Conservation (phyloP, 2,797 vertebrate genomes). For the Manis crassicaudata region DNA sequence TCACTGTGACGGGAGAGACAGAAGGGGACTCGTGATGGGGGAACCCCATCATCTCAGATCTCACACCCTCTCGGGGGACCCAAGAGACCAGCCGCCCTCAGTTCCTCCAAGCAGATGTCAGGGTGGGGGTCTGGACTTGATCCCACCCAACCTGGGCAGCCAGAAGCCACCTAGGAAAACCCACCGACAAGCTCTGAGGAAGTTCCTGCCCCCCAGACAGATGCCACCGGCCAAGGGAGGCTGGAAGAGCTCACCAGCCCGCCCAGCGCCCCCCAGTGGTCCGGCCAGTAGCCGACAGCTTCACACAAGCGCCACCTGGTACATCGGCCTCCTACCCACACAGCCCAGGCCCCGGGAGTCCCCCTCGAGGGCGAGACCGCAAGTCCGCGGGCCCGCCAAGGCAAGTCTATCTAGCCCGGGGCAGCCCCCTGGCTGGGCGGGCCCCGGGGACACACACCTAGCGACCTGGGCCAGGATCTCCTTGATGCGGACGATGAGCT, state of each 20-base stretch:
- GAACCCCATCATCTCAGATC: neutral
- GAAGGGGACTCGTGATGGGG: neutral
- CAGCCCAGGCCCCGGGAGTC: neutral
- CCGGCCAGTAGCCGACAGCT: neutral
- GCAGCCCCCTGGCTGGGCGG: neutral
- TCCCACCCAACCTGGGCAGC: neutral
- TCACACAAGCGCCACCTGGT: neutral
- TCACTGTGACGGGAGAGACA: constrained; percentile 84
- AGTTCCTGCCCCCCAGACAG: neutral
- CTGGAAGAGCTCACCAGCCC: neutral
- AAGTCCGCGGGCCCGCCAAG: neutral
- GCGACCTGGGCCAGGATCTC: constrained; percentile 95
- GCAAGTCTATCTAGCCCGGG: neutral
- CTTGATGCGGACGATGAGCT: constrained; percentile 93
- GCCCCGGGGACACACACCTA: constrained; percentile 85
- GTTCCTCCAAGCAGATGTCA: neutral
- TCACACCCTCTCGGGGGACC: no score
- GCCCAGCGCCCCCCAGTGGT: neutral
- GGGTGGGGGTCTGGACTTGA: neutral
- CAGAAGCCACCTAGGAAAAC: neutral
- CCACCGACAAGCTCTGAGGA: neutral
- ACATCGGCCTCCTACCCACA: neutral
- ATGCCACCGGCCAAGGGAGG: neutral
- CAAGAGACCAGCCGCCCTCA: neutral
- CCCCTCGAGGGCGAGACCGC: neutral